Evolutionary conservation across 2,888 invertebrate species (phyloP).

Genomic region (Trissolcus brochymenae): DNA sequence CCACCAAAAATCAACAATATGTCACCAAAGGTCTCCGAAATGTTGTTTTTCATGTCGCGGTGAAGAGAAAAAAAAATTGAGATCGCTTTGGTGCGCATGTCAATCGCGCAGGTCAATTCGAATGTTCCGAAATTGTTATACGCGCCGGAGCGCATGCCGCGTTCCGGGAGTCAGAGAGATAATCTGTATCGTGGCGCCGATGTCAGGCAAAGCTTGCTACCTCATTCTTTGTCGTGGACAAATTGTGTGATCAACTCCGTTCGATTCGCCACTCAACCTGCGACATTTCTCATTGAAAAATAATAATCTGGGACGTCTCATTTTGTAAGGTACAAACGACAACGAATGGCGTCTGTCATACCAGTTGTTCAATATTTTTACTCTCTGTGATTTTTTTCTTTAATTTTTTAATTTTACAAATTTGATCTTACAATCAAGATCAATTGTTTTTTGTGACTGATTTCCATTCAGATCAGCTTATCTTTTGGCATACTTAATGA

Average conservation of each 20-base stretch:
- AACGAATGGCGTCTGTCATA: conserved; percentile 33
- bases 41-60: too few species aligned
- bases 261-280: not conserved
- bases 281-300: conserved; percentile 1
- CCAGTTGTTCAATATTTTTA: conserved; percentile 4
- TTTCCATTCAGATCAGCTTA: not conserved
- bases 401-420: not conserved
- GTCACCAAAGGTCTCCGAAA: too few species aligned
- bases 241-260: conserved; percentile 20
- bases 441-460: not conserved
- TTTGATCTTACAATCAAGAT: not conserved
- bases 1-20: too few species aligned
- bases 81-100: conserved; percentile 15
- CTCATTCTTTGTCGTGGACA: conserved; percentile 32
- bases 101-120: conserved; percentile 39
- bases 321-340: conserved; percentile 28
- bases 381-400: not conserved
- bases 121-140: conserved; percentile 35
- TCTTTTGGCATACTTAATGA: not conserved
- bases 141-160: conserved; percentile 35
- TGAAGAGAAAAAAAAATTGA: not conserved
- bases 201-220: conserved; percentile 29
- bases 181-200: conserved; percentile 42
- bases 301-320: not conserved
- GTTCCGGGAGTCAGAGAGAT: conserved; percentile 36